phyloP scores from a whole-genome alignment of 2,797 vertebrate genomes.

The Protonibea diacanthus region DNA sequence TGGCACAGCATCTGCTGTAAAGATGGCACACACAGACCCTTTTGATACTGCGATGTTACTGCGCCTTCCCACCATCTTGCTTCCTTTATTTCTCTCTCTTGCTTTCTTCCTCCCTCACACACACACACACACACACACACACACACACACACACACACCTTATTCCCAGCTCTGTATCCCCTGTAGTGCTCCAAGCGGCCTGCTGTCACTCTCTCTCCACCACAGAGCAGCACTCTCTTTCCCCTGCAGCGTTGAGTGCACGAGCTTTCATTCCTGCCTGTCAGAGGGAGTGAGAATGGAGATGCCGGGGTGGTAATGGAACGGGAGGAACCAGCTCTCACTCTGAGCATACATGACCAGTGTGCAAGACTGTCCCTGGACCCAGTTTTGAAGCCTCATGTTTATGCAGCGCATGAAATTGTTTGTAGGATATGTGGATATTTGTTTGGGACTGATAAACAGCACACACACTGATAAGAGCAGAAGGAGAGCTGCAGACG shows the following conservation, averaged over 20 bases:
- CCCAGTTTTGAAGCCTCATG: slow-evolving; percentile 25
- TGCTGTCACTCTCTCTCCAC: slow-evolving; percentile 52
- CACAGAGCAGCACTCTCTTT: slow-evolving; percentile 41
- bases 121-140: slow-evolving; percentile 20
- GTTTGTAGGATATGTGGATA: slow-evolving; percentile 14
- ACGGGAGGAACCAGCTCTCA: slow-evolving; percentile 53
- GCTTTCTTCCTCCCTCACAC: slow-evolving; percentile 12
- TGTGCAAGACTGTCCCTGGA: slow-evolving; percentile 16
- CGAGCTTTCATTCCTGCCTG: slow-evolving; percentile 68
- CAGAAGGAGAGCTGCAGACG: background rate
- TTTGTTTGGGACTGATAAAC: no score
- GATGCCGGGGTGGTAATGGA: slow-evolving; percentile 65
- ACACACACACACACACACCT: slow-evolving; percentile 44
- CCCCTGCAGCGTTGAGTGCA: slow-evolving; percentile 49
- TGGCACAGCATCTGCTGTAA: slow-evolving; percentile 17
- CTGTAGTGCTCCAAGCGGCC: slow-evolving; percentile 44
- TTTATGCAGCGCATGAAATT: slow-evolving; percentile 14
- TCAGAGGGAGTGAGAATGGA: slow-evolving; percentile 64
- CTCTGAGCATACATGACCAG: slow-evolving; percentile 51
- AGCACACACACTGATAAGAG: background rate
- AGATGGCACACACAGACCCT: slow-evolving; percentile 19
- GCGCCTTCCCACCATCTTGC: slow-evolving; percentile 18
- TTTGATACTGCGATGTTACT: slow-evolving; percentile 5
- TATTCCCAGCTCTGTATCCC: slow-evolving; percentile 55
- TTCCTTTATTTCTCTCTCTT: background rate